Base-by-base conservation (phyloP, 2,797 vertebrate species). In the Botia almorhae region DNA sequence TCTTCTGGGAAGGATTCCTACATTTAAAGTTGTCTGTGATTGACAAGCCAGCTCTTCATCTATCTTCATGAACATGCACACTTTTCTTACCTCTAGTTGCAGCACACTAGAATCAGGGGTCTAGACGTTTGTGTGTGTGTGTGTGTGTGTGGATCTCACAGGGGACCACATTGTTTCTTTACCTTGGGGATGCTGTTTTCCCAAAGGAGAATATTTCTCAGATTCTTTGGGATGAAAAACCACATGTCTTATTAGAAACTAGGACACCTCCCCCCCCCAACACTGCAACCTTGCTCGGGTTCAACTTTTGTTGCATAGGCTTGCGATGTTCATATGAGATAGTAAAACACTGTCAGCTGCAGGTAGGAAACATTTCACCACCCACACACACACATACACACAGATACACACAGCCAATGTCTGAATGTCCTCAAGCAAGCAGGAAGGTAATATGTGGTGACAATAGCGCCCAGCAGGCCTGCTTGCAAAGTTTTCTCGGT, bases 161-260 rank as follows among this genome's bases (percentile, higher is more conserved):
- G 46, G 89, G 90, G 89, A 90, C 85, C 56, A 83, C 64, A 79
- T 84, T 86, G 72, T 82, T 76, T 63, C 21, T 4, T 81, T 73
- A 85, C 85, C 83, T 84, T 4, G 85, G 88, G 86, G 83, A 76
- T 85, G 79, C 17, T 55, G 72, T 80, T 83, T 80, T 90, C 90
- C 89, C 85, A 84, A 83, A 88, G 91, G 82, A 91, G 86, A 84
- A 43, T 43, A 83, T 88, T 89, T 84, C 83, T 86, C 58, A 84
- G 83, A 85, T 89, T 86, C 83, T 80, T 80, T 48, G 84, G 87
- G 87, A 90, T 92, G 91, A 93, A 92, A 89, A 91, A 90, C 90
- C 91, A 88, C 87, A 90, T 81, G 83, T 83, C 90, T 88, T 86
- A 87, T 72, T 55, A 68, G 82, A 92, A 92, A 92, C 88, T 93